Conservation (phyloP, 2,888 invertebrate genomes). For the Marasmarcha lunaedactyla region DNA sequence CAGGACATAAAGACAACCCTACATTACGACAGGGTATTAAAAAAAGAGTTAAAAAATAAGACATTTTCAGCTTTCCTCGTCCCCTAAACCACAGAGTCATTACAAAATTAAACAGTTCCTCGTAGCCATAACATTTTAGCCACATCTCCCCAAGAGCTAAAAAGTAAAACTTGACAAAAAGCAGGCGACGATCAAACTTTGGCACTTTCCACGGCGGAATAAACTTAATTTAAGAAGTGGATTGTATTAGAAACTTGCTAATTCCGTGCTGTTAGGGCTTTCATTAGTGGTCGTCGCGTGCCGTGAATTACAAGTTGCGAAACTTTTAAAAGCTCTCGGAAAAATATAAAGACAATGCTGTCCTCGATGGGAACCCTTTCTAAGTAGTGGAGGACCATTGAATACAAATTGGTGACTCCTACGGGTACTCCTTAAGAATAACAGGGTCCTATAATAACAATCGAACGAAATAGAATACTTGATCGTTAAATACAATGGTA, state of each 20-base stretch:
- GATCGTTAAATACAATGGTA: too few species aligned
- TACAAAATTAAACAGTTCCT: background rate
- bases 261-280: slow-evolving; percentile 59
- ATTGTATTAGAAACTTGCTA: slow-evolving; percentile 66
- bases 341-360: slow-evolving; percentile 40
- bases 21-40: too few species aligned
- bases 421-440: too few species aligned
- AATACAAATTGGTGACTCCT: background rate
- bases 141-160: slow-evolving; percentile 37
- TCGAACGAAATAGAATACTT: too few species aligned
- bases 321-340: slow-evolving; percentile 35
- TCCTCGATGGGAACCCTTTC: slow-evolving; percentile 1
- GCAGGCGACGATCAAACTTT: slow-evolving; percentile 48
- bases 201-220: slow-evolving; percentile 59
- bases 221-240: slow-evolving; percentile 56
- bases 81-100: background rate
- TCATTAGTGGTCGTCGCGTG: slow-evolving; percentile 64
- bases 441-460: too few species aligned
- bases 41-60: too few species aligned
- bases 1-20: too few species aligned
- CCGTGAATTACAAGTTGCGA: slow-evolving; percentile 42
- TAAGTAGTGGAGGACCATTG: background rate
- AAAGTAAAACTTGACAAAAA: slow-evolving; percentile 49
- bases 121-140: slow-evolving; percentile 24
- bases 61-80: too few species aligned